These are phyloP conservation scores for Branchinecta lynchi DNA, from an alignment of 1,140 invertebrate genomes.

Conservation along the genomic window DNA sequence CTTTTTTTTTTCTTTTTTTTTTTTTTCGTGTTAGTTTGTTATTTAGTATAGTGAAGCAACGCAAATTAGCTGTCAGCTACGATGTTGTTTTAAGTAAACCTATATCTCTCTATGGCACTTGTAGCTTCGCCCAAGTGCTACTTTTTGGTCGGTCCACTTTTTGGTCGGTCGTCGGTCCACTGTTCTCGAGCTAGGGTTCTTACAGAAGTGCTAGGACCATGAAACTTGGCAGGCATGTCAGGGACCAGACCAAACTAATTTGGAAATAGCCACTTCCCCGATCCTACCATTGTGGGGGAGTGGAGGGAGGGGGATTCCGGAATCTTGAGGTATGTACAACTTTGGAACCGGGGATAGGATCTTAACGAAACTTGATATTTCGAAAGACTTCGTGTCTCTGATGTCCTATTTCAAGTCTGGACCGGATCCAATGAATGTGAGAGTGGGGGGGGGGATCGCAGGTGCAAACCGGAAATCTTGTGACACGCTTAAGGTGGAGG, in stretches of 20 bases:
- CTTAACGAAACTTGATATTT: conserved; percentile 2
- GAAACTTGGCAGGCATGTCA: conserved; percentile 4
- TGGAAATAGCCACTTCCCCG: conserved; percentile 8
- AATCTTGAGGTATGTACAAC: not conserved
- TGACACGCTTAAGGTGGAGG: too few species aligned
- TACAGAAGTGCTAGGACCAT: not conserved
- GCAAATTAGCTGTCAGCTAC: too few species aligned
- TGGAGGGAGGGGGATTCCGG: not conserved
- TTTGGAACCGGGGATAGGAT: not conserved
- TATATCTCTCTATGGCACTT: conserved; percentile 4
- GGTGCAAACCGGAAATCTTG: too few species aligned
- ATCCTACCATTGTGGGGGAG: not conserved
- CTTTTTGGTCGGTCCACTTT: not conserved
- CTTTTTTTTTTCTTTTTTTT: too few species aligned
- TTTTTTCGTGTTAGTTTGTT: too few species aligned
- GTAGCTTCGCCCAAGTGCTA: not conserved
- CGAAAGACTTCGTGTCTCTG: not conserved
- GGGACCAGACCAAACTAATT: conserved; percentile 1
- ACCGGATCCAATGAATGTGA: not conserved
- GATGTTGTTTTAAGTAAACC: too few species aligned
- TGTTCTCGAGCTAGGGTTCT: not conserved
- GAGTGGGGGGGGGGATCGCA: not conserved
- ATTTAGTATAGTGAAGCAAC: too few species aligned
- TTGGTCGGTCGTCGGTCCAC: too few species aligned
- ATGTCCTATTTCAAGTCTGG: conserved; percentile 1